Evolutionary conservation across 2,113 vertebrate species (phyloP), one percentile per base, ranked within the genome.

Genomic region (Trematocara macrostoma): DNA sequence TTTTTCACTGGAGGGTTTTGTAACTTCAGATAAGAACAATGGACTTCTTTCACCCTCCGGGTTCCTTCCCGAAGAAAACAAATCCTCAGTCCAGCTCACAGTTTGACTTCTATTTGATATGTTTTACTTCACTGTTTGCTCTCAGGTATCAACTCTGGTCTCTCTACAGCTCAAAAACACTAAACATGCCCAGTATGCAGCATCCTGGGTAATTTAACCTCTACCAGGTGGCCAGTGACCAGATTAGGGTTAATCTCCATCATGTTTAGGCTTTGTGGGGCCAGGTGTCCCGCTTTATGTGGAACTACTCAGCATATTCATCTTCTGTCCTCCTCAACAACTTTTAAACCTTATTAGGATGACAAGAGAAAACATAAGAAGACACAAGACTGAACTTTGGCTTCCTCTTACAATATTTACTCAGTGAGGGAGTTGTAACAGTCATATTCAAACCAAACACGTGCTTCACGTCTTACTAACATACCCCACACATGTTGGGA

Each of bases 171-270:
- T 69, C 7, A 47, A n/a, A 29, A 74, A 2, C 3, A 76, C 23
- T n/a, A 49, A 49, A 76, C 45, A 49, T 51, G 11, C 26, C 45
- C 71, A 31, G 71, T 8, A n/a, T 8, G 16, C 26, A 49, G 71
- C 23, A 76, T 76, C 15, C 45, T 76, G 71, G 26, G 10, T 76
- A 49, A 76, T 76, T 49, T 76, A 18, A 76, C 71, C 45, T 49
- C 71, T 47, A 49, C 42, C 71, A 31, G 15, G 23, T 76, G 71
- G 42, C 15, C 42, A 3, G 42, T 18, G 23, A 31, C 26, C 26
- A 76, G 71, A 76, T 76, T 76, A 31, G 42, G 26, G 45, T 76
- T 76, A 49, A 76, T 76, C 45, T 76, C 45, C 15, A 76, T 76
- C 71, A 49, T 11, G 6, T 76, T 76, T 47, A 31, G 45, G 71